A percentile compares a stretch with the other conserved stretches of the same genome.
Evolutionary conservation across 2,888 invertebrate genomes (phyloP).

Genomic region (Crocallis elinguaria): DNA sequence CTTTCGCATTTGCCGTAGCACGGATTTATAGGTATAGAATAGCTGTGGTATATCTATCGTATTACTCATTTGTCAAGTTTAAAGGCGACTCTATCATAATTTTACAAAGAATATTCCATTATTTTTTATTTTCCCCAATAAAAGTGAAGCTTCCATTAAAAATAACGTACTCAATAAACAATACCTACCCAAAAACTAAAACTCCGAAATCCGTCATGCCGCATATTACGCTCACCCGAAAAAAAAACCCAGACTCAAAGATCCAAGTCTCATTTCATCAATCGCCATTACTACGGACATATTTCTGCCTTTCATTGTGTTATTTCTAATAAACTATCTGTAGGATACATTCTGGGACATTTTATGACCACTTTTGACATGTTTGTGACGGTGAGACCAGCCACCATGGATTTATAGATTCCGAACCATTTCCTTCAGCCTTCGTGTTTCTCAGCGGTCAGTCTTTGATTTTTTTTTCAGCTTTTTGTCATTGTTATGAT

Average conservation of each 20-base stretch:
- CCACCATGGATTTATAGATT: conserved; percentile 69
- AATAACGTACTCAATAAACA: conserved; percentile 23
- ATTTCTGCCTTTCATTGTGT: conserved; percentile 65
- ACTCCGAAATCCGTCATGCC: conserved; percentile 18
- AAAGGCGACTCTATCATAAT: conserved; percentile 9
- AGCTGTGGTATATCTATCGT: no score
- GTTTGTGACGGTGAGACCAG: conserved; percentile 79
- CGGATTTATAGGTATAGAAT: no score
- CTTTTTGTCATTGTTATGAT: conserved; percentile 56
- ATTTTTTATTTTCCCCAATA: conserved; percentile 23
- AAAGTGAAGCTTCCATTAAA: conserved; percentile 19
- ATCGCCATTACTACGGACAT: conserved; percentile 53
- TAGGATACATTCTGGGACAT: conserved; percentile 64
- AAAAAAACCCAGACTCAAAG: conserved; percentile 1
- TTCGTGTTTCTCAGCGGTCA: conserved; percentile 57
- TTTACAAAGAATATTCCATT: conserved; percentile 16
- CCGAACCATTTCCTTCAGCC: conserved; percentile 69
- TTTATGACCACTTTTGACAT: conserved; percentile 79
- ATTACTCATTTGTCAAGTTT: no score
- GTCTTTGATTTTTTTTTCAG: conserved; percentile 59
- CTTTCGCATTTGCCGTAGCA: no score
- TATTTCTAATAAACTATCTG: conserved; percentile 75
- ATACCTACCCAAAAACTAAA: conserved; percentile 4
- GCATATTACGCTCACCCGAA: neutral
- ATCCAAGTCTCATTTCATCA: conserved; percentile 52